Percentiles rank a stretch among this genome's conserved stretches.
Conservation (phyloP, 2,113 vertebrate genomes). For the Cyprinodon tularosa region DNA sequence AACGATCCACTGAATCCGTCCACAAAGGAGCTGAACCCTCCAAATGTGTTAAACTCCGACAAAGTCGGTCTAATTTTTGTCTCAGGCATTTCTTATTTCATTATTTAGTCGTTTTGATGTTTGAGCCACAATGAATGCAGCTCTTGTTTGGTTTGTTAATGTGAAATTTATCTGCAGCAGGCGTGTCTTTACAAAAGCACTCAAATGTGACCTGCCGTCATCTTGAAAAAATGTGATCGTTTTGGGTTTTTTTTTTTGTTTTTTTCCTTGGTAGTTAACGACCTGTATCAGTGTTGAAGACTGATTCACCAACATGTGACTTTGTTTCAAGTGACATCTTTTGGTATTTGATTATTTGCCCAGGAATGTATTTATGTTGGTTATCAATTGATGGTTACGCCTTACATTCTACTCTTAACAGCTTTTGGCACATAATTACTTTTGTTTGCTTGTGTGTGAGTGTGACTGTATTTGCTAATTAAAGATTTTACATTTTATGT, state of each 20-base stretch:
- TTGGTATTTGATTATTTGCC: conserved; percentile 40
- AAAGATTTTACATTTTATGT: conserved; percentile 56
- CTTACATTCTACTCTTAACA: conserved; percentile 34
- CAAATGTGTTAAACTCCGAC: conserved; percentile 52
- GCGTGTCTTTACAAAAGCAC: conserved; percentile 29
- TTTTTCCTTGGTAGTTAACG: not conserved
- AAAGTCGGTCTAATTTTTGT: conserved; percentile 12
- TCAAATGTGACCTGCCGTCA: conserved; percentile 44
- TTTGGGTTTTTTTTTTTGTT: not conserved
- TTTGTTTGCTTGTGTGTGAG: conserved; percentile 29
- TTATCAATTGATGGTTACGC: conserved; percentile 21
- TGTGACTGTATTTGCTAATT: conserved; percentile 53
- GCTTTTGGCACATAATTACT: conserved; percentile 24
- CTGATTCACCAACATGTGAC: conserved; percentile 24
- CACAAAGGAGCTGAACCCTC: conserved; percentile 32
- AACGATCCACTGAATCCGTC: conserved; percentile 56
- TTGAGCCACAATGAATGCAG: conserved; percentile 53
- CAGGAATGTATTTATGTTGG: conserved; percentile 61
- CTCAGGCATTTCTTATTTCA: conserved; percentile 4
- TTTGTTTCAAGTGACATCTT: conserved; percentile 50
- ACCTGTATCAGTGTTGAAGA: conserved; percentile 24
- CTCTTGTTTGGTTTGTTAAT: conserved; percentile 49
- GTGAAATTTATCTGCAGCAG: conserved; percentile 62
- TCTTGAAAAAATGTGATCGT: conserved; percentile 22
- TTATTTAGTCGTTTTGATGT: conserved; percentile 21